Evolutionary conservation across 2,888 invertebrate species (phyloP).

Genomic region (Rhorus exstirpatorius): DNA sequence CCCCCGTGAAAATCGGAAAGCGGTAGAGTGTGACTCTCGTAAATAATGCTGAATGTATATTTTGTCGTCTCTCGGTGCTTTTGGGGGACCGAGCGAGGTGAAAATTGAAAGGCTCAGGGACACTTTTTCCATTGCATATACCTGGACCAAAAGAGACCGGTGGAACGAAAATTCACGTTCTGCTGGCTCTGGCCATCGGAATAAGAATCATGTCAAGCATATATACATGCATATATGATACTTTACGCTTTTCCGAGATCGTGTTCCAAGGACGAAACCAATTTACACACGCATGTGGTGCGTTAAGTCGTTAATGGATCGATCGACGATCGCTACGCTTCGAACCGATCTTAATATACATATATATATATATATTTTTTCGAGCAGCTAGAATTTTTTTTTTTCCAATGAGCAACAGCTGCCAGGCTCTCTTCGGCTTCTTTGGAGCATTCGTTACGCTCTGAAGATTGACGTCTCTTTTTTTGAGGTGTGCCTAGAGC

Average conservation of each 20-base stretch:
- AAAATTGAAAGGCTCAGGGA: conserved; percentile 22
- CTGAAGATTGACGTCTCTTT: conserved; percentile 6
- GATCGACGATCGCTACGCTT: conserved; percentile 38
- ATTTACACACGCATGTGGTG: conserved; percentile 42
- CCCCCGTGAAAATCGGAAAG: background rate
- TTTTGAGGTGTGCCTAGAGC: no score
- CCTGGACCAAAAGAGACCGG: background rate
- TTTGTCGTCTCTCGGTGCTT: conserved; percentile 53
- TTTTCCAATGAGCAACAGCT: conserved; percentile 44
- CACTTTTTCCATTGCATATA: conserved; percentile 26
- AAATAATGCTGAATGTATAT: conserved; percentile 58
- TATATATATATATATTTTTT: background rate
- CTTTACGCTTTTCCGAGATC: conserved; percentile 33
- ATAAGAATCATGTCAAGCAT: background rate
- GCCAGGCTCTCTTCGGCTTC: conserved; percentile 24
- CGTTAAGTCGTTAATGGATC: conserved; percentile 56
- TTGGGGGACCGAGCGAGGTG: conserved; percentile 13
- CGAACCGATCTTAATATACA: conserved; percentile 10
- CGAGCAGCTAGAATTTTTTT: background rate
- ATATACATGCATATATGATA: background rate
- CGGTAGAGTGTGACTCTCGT: conserved; percentile 45
- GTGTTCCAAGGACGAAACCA: conserved; percentile 6
- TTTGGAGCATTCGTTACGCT: conserved; percentile 25
- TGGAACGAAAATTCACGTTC: conserved; percentile 18
- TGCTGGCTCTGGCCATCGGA: background rate